Conservation (phyloP, 2,888 invertebrate genomes). For the Cephus runcator region DNA sequence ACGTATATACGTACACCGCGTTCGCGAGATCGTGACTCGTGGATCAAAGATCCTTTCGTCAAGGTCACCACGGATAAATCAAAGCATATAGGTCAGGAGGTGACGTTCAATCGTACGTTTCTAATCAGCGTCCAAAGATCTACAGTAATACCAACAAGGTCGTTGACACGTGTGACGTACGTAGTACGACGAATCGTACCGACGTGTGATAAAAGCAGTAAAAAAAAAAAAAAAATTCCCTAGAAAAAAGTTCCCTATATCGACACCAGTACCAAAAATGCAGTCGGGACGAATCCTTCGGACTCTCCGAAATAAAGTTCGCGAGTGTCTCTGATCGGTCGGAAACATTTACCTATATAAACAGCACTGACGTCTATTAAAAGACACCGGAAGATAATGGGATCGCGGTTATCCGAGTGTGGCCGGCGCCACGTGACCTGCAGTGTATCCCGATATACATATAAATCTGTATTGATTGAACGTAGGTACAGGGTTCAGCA, state of each 20-base stretch:
- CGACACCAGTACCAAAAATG: too few relatives aligned
- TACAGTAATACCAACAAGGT: neutral
- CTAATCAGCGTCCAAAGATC: neutral
- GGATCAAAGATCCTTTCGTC: neutral
- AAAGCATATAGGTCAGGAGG: neutral
- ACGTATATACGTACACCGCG: neutral
- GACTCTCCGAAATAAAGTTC: neutral
- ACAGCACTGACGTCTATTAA: neutral
- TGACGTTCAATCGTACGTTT: neutral
- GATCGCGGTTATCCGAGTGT: neutral
- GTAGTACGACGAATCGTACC: neutral
- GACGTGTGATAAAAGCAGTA: neutral
- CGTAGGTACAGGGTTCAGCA: neutral
- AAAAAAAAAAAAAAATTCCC: neutral
- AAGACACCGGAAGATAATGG: slow-evolving; percentile 2
- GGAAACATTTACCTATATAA: neutral
- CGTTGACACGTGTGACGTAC: neutral
- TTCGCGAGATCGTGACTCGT: neutral
- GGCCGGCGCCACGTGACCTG: neutral
- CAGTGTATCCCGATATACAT: neutral
- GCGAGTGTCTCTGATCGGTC: neutral
- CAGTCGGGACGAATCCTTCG: too few relatives aligned
- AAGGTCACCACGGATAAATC: neutral
- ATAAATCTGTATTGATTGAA: neutral
- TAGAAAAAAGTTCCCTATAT: neutral